A percentile compares a stretch with the other conserved stretches of the same genome.
Evolutionary conservation across 2,888 invertebrate species (phyloP).

Genomic region (Hydropsyche betteni): DNA sequence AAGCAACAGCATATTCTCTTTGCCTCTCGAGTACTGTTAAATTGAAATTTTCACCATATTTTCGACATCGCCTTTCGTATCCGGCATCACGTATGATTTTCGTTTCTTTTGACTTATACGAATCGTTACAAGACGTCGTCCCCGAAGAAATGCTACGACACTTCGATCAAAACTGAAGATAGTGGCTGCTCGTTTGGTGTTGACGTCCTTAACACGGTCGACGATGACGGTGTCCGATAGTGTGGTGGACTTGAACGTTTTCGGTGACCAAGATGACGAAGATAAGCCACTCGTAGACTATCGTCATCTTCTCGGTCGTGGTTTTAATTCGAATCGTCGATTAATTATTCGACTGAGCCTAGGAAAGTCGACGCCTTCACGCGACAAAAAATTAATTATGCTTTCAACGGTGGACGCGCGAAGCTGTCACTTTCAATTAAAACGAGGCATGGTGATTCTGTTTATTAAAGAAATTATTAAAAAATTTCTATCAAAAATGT

Average conservation of each 20-base stretch:
- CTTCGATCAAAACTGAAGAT: background rate
- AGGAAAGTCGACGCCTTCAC: background rate
- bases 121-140: too few relatives aligned
- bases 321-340: constrained; percentile 11
- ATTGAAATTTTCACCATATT: too few relatives aligned
- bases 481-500: too few relatives aligned
- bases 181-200: background rate
- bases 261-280: background rate
- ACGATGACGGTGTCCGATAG: constrained; percentile 8
- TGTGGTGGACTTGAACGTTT: background rate
- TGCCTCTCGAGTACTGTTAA: too few relatives aligned
- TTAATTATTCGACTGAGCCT: background rate
- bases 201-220: background rate
- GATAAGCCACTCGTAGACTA: background rate
- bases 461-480: too few relatives aligned
- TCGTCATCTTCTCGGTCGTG: background rate
- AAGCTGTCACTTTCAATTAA: too few relatives aligned
- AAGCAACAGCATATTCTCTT: too few relatives aligned
- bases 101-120: too few relatives aligned
- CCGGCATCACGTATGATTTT: too few relatives aligned
- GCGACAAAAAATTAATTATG: background rate
- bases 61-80: too few relatives aligned
- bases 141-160: background rate
- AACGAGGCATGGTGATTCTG: too few relatives aligned
- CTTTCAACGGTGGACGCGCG: too few relatives aligned